Percentiles rank a stretch among this genome's conserved stretches.
Evolutionary conservation across 2,797 vertebrate species (phyloP).

Genomic region (Cephalopachus bancanus): DNA sequence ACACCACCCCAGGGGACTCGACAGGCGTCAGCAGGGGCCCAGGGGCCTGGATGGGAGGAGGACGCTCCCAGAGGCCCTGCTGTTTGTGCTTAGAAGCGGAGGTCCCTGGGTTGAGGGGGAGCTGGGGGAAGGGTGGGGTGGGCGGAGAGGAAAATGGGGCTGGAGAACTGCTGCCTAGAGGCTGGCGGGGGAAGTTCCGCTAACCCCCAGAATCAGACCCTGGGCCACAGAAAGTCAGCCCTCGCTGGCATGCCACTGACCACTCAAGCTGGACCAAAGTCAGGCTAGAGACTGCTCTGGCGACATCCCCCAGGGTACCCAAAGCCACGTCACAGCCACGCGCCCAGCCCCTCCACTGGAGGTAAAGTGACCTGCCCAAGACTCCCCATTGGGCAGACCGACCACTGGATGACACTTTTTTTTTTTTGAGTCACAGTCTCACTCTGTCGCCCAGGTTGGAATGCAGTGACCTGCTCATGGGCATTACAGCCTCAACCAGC

Average conservation of each 20-base stretch:
- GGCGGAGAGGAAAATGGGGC: not conserved
- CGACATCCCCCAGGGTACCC: not conserved
- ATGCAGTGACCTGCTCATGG: no score
- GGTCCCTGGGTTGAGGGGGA: not conserved
- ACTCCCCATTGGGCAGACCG: not conserved
- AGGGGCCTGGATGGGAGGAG: not conserved
- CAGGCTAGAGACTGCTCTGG: not conserved
- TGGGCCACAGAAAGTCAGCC: not conserved
- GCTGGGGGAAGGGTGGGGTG: not conserved
- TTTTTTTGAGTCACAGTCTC: not conserved
- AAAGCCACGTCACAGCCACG: not conserved
- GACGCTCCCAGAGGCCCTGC: slow-evolving; percentile 21
- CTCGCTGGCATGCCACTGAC: not conserved
- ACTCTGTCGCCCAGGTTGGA: no score
- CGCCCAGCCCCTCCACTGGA: not conserved
- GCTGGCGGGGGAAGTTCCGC: not conserved
- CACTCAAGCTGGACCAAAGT: not conserved
- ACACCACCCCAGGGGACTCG: not conserved
- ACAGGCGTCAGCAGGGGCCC: slow-evolving; percentile 19
- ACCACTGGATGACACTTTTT: no score
- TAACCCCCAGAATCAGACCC: not conserved
- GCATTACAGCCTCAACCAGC: no score
- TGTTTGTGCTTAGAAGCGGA: slow-evolving; percentile 70
- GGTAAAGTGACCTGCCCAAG: not conserved
- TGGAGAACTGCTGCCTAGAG: not conserved